Base-by-base conservation (phyloP, 2,797 vertebrate genomes). In the Sebastes kiyomatsui region DNA sequence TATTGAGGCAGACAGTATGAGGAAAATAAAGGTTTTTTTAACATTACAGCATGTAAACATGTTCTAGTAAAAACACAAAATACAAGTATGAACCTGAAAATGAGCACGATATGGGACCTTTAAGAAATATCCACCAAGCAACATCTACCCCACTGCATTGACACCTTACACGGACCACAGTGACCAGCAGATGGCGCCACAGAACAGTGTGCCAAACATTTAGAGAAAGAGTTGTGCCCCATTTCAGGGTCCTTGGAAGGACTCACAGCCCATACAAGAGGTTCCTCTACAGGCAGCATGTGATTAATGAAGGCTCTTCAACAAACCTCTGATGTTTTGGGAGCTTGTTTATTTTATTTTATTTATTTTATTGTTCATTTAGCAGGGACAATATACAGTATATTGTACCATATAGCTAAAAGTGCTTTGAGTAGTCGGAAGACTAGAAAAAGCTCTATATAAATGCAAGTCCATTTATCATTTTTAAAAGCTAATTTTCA, bases 141-240 rank as follows among this genome's bases (percentile, higher is more conserved):
- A 4, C 14, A 20, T 25, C 20, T 30, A 7, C 12, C 25, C 22
- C 14, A 42, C 14, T 14, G 23, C 20, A 32, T 1, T 7, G 60
- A 65, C 6, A 7, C 25, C 27, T 60, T 25, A 56, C 2, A 32
- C 5, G n/a, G 20, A 38, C 33, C 33, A 14, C 22, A 16, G 4
- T 20, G n/a, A 49, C 72, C 77, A 72, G 67, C 67, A 75, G 72
- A 49, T 83, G 81, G 55, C 22, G 4, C 54, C 81, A 83, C n/a
- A 75, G 22, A 22, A 23, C 59, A 27, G 8, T 4, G 20, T 27
- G 18, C 35, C 16, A 35, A 11, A 22, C 14, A 12, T 59, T n/a
- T 18, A 20, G 14, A 7, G 12, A 35, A 25, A 10, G 9, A 22
- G 33, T 1, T 3, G 30, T 25, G 72, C 11, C 4, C 10, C 30